A percentile compares a stretch with the other conserved stretches of the same genome.
These are phyloP conservation scores for Lochmaea capreae DNA, from an alignment of 2,888 invertebrate species.

Conservation along the genomic window DNA sequence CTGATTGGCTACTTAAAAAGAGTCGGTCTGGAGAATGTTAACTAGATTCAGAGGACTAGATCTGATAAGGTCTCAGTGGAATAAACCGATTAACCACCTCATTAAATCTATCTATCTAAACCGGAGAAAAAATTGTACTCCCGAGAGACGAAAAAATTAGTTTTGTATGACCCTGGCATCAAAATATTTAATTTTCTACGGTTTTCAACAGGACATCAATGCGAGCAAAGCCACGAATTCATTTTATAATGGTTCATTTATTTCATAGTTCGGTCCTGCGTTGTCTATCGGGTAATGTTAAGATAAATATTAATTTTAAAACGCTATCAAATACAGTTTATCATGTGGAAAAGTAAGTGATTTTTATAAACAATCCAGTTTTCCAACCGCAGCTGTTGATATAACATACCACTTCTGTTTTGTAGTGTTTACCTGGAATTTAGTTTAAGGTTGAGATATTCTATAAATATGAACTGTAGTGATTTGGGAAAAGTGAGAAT, in stretches of 20 bases:
- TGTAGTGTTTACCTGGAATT: background rate
- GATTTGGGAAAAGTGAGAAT: background rate
- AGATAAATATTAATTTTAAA: slow-evolving; percentile 3
- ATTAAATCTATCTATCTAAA: no score
- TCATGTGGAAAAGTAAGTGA: background rate
- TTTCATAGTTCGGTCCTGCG: background rate
- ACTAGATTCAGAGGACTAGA: no score
- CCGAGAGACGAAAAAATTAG: no score
- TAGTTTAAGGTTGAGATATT: background rate
- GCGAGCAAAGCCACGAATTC: no score
- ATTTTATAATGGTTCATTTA: background rate
- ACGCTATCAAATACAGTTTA: background rate
- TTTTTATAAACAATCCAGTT: background rate
- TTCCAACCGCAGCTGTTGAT: slow-evolving; percentile 1
- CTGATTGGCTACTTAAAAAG: no score
- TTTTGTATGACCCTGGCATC: no score
- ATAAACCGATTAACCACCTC: no score
- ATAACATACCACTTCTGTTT: background rate
- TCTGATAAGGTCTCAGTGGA: no score
- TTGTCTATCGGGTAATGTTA: background rate
- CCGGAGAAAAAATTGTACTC: no score
- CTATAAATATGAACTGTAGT: background rate
- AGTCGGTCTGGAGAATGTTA: no score
- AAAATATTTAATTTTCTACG: no score
- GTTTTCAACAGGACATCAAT: no score